These are phyloP conservation scores for Macrocentrus cingulum DNA, from an alignment of 1,140 invertebrate species.

Conservation along the genomic window DNA sequence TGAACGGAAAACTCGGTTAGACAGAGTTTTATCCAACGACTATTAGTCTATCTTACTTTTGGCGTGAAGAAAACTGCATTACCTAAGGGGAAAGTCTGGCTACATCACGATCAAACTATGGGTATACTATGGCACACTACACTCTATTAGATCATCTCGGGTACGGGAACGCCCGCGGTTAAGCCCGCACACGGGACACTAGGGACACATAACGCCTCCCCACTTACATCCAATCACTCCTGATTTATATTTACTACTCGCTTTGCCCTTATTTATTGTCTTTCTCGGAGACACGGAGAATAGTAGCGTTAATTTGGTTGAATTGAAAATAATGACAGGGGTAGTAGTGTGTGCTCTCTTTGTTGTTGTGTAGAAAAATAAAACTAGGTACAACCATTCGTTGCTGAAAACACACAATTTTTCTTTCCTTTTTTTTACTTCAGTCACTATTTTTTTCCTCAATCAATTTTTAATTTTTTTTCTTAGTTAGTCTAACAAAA, in stretches of 20 bases:
- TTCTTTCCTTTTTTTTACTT: too few relatives aligned
- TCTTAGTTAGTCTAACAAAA: too few relatives aligned
- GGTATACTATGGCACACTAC: constrained; percentile 27
- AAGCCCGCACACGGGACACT: constrained; percentile 57
- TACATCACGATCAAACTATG: constrained; percentile 6
- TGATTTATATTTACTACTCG: constrained; percentile 62
- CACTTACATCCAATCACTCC: constrained; percentile 61
- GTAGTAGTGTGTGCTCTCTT: neutral
- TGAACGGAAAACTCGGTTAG: too few relatives aligned
- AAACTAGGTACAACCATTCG: constrained; percentile 26
- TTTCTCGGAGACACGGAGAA: constrained; percentile 49
- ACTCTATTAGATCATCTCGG: constrained; percentile 26
- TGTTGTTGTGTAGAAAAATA: constrained; percentile 16
- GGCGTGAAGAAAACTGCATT: too few relatives aligned
- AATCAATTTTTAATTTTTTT: too few relatives aligned
- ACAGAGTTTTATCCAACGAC: too few relatives aligned
- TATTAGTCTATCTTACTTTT: too few relatives aligned
- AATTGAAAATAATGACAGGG: constrained; percentile 58
- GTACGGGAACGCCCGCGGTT: constrained; percentile 40
- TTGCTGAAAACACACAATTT: too few relatives aligned
- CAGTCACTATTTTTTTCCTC: too few relatives aligned
- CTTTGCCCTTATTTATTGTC: constrained; percentile 59
- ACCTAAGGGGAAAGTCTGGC: too few relatives aligned
- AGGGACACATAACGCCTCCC: constrained; percentile 60
- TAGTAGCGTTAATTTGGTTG: constrained; percentile 57